phyloP scores from a whole-genome alignment of 2,797 vertebrate species.

The Crocidura indochinensis region DNA sequence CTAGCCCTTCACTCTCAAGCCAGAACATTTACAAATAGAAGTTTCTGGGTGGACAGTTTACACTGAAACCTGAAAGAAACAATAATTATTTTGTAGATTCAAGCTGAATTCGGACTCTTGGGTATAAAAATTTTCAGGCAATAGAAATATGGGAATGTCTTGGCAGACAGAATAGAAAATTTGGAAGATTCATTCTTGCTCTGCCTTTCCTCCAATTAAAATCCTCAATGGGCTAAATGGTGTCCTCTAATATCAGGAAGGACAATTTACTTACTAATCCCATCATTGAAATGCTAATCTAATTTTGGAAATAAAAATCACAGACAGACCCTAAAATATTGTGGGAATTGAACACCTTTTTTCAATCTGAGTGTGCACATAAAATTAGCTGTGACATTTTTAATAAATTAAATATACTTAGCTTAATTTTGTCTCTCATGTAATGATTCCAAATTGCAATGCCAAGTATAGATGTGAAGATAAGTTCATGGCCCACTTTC shows the following conservation, averaged over 20 bases:
- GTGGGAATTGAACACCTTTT: not conserved
- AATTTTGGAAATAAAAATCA: not conserved
- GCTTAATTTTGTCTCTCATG: not conserved
- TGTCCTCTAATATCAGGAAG: not conserved
- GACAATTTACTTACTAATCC: not conserved
- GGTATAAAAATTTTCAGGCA: not conserved
- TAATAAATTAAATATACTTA: slow-evolving; percentile 37
- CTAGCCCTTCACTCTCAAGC: too few relatives aligned
- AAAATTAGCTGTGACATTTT: not conserved
- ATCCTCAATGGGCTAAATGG: too few relatives aligned
- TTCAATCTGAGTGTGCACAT: not conserved
- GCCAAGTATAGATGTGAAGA: not conserved
- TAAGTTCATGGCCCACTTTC: not conserved
- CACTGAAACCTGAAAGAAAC: too few relatives aligned
- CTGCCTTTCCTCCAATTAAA: not conserved
- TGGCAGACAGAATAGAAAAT: not conserved
- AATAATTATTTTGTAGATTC: too few relatives aligned
- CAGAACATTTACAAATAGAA: too few relatives aligned
- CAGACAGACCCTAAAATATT: not conserved
- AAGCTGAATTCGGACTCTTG: too few relatives aligned
- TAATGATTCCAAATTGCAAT: not conserved
- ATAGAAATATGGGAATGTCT: too few relatives aligned
- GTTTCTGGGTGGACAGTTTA: too few relatives aligned
- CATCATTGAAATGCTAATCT: not conserved
- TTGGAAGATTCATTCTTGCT: not conserved